Percentiles rank a stretch among this genome's conserved stretches.
Conservation (phyloP, 2,797 vertebrate genomes). For the Cygnus olor region DNA sequence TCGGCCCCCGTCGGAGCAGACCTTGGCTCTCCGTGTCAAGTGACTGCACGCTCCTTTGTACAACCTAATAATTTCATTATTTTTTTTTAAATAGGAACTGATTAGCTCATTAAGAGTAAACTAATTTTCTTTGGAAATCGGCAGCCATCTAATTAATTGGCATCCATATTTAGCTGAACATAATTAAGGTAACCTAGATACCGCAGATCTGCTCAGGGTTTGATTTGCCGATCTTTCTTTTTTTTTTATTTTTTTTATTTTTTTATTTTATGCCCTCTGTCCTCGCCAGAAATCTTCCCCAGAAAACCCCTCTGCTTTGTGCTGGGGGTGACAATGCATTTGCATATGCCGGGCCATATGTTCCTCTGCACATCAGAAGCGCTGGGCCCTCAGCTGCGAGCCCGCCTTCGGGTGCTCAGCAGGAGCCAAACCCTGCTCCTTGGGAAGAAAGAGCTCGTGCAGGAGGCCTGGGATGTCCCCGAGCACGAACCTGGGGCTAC, state of each 20-base stretch:
- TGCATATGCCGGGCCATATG: neutral
- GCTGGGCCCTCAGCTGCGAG: neutral
- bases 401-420: neutral
- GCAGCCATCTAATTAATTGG: conserved; percentile 40
- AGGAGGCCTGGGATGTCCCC: neutral
- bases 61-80: neutral
- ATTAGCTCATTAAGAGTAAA: conserved; percentile 53
- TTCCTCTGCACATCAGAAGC: neutral
- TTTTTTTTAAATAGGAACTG: neutral
- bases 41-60: neutral
- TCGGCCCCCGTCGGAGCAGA: accelerated
- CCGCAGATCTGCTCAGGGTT: neutral
- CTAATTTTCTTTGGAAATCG: conserved; percentile 50
- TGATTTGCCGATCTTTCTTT: neutral
- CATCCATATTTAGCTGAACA: conserved; percentile 43
- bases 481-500: too few species aligned
- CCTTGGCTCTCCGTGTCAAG: neutral
- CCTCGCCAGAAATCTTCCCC: neutral
- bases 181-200: conserved; percentile 61
- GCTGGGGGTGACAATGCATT: neutral
- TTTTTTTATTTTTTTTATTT: neutral
- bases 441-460: neutral
- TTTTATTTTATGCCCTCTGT: neutral
- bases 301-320: neutral
- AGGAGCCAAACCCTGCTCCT: neutral